These are phyloP conservation scores for Oxyura jamaicensis DNA, from an alignment of 2,113 vertebrate genomes.

Conservation along the genomic window DNA sequence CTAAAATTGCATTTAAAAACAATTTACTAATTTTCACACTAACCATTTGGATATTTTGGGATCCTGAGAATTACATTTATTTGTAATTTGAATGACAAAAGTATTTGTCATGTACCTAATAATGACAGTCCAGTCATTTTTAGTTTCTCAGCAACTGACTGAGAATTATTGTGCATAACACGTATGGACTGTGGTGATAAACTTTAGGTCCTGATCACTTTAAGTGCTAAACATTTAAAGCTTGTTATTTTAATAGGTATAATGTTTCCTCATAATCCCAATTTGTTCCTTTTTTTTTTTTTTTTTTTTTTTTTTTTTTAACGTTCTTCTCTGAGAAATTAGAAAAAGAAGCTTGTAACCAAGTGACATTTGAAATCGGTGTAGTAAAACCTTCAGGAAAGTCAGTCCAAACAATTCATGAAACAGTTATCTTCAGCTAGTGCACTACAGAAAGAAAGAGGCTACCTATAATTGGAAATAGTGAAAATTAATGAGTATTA, in stretches of 20 bases:
- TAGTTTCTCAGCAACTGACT: slow-evolving; percentile 3
- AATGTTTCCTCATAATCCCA: background rate
- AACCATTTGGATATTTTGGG: background rate
- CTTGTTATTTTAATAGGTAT: background rate
- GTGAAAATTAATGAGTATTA: slow-evolving; percentile 40
- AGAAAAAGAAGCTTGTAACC: background rate
- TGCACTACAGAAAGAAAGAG: background rate
- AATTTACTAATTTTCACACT: background rate
- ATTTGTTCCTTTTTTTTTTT: background rate
- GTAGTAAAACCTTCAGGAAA: background rate
- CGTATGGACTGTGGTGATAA: background rate
- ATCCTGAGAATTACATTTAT: slow-evolving; percentile 2
- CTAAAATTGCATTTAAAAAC: background rate
- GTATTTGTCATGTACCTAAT: background rate
- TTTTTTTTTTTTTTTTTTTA: background rate
- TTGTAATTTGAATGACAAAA: background rate
- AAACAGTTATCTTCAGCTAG: background rate
- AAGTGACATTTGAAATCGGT: background rate
- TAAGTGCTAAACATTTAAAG: background rate
- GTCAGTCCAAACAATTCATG: background rate
- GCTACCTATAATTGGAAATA: slow-evolving; percentile 11
- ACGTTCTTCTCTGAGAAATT: background rate
- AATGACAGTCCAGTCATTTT: background rate
- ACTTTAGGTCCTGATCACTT: background rate
- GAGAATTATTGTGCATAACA: background rate